Evolutionary conservation across 1,140 invertebrate species (phyloP).

Genomic region (Lepidotrigona ventralis): DNA sequence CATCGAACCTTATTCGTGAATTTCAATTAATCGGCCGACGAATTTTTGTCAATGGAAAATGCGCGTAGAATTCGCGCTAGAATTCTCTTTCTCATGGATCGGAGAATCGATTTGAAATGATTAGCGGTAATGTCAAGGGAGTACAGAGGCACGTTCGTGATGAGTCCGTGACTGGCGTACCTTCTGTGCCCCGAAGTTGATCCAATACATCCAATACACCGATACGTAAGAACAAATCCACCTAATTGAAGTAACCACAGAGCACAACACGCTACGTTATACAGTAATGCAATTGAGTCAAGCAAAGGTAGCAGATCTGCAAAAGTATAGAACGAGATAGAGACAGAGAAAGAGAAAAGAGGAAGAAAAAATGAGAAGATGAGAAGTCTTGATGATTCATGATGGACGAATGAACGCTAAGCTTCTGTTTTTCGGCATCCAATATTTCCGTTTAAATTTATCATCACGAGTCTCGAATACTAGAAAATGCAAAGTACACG

Average conservation of each 20-base stretch:
- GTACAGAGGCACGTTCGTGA: constrained; percentile 67
- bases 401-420: constrained; percentile 68
- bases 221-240: constrained; percentile 71
- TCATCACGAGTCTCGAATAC: constrained; percentile 46
- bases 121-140: constrained; percentile 76
- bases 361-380: neutral
- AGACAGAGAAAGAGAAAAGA: neutral
- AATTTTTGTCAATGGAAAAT: neutral
- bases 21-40: neutral
- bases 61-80: constrained; percentile 13
- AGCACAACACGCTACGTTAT: constrained; percentile 67
- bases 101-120: constrained; percentile 70
- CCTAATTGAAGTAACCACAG: constrained; percentile 80
- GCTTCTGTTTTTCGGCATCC: constrained; percentile 68
- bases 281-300: constrained; percentile 45
- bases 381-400: constrained; percentile 20
- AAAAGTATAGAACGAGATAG: neutral
- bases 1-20: neutral
- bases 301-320: neutral
- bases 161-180: constrained; percentile 66
- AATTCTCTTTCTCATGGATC: constrained; percentile 39
- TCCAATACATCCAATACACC: constrained; percentile 40
- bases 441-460: constrained; percentile 76
- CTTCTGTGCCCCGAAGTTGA: constrained; percentile 51
- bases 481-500: constrained; percentile 5